Evolutionary conservation across 1,140 invertebrate genomes (phyloP).

Genomic region (Scaptodrosophila lebanonensis): DNA sequence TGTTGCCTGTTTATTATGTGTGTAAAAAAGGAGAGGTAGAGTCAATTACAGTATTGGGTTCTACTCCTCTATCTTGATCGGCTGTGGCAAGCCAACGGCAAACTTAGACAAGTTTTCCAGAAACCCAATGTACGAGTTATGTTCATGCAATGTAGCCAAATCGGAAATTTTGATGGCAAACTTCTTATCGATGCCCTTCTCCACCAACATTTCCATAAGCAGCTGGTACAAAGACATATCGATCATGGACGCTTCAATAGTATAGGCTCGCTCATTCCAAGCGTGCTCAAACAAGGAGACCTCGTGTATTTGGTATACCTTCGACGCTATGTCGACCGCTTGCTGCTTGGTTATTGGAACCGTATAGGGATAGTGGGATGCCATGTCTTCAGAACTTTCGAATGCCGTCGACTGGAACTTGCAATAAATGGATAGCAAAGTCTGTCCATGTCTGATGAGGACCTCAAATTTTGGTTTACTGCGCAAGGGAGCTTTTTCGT

Average conservation of each 20-base stretch:
- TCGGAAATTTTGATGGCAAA: constrained; percentile 31
- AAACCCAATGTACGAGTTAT: constrained; percentile 24
- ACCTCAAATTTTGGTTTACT: constrained; percentile 35
- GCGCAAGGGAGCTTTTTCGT: constrained; percentile 7
- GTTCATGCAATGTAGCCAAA: constrained; percentile 28
- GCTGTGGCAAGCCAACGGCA: constrained; percentile 10
- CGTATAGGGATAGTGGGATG: no score
- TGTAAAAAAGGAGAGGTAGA: no score
- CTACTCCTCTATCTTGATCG: constrained; percentile 2
- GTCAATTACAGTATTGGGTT: background rate
- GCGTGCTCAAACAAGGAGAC: constrained; percentile 11
- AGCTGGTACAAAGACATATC: constrained; percentile 13
- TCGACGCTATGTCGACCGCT: no score
- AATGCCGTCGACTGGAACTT: constrained; percentile 13
- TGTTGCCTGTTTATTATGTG: no score
- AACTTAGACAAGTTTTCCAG: constrained; percentile 26
- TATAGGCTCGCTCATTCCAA: constrained; percentile 24
- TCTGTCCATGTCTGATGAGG: constrained; percentile 16
- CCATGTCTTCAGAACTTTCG: constrained; percentile 3
- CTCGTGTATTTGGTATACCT: constrained; percentile 26
- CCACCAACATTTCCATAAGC: constrained; percentile 14
- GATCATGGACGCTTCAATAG: constrained; percentile 12
- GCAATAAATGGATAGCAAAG: constrained; percentile 26
- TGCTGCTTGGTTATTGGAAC: background rate
- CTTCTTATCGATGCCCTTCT: constrained; percentile 29